Evolutionary conservation across 2,888 invertebrate genomes (phyloP).

Genomic region (Lathronympha strigana): DNA sequence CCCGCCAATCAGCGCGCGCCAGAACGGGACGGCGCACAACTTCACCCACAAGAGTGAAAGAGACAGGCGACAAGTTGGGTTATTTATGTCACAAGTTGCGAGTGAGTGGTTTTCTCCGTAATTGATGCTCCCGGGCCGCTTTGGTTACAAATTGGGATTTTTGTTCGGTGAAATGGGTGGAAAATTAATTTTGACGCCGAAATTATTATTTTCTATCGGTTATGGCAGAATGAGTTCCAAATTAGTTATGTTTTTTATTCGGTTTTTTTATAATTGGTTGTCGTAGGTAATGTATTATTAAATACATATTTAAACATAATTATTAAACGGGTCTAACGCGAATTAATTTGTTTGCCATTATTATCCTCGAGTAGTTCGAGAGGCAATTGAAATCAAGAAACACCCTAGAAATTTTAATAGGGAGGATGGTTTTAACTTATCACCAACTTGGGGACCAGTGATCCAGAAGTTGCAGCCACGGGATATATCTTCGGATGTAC

Average conservation of each 20-base stretch:
- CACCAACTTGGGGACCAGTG: too few relatives aligned
- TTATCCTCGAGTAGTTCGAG: too few relatives aligned
- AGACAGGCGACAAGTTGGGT: slow-evolving; percentile 39
- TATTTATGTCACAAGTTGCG: slow-evolving; percentile 40
- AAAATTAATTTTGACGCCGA: slow-evolving; percentile 12
- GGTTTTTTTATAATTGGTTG: too few relatives aligned
- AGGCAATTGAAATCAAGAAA: too few relatives aligned
- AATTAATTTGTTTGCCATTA: too few relatives aligned
- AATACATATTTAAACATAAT: too few relatives aligned
- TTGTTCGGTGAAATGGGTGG: slow-evolving; percentile 13
- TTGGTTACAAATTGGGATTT: slow-evolving; percentile 36
- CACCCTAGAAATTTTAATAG: too few relatives aligned
- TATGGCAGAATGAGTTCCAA: neutral
- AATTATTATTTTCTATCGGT: slow-evolving; percentile 3
- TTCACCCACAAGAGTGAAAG: slow-evolving; percentile 34
- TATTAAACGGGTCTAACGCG: too few relatives aligned
- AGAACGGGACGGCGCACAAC: slow-evolving; percentile 40
- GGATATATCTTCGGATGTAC: too few relatives aligned
- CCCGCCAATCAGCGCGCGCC: slow-evolving; percentile 46
- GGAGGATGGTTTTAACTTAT: too few relatives aligned
- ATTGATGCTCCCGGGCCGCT: slow-evolving; percentile 35
- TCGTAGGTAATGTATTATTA: too few relatives aligned
- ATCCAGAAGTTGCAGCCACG: too few relatives aligned
- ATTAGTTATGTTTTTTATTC: neutral
- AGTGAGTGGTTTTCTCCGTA: slow-evolving; percentile 32